Evolutionary conservation across 2,888 invertebrate genomes (phyloP).

Genomic region (Epiperipatus broadwayi): DNA sequence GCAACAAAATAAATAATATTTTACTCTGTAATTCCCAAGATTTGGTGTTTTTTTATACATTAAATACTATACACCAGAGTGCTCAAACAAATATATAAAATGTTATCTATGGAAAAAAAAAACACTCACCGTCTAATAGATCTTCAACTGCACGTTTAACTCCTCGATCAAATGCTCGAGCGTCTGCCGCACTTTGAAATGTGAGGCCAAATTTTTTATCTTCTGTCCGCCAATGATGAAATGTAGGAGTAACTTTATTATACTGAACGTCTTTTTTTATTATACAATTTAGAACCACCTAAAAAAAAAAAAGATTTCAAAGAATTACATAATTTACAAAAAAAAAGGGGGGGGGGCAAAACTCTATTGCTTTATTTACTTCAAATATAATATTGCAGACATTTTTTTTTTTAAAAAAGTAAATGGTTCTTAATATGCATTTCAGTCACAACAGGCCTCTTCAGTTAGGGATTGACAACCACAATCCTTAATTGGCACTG

Average conservation of each 20-base stretch:
- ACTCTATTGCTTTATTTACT: too few species aligned
- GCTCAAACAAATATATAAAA: not conserved
- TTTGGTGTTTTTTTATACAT: too few species aligned
- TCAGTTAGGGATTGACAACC: too few species aligned
- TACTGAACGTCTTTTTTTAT: constrained; percentile 90
- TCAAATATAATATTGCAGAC: too few species aligned
- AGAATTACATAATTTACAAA: not conserved
- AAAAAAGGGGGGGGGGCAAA: not conserved
- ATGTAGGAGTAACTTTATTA: constrained; percentile 64
- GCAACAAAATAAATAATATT: too few species aligned
- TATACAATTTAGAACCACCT: constrained; percentile 82
- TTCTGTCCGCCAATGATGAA: constrained; percentile 92
- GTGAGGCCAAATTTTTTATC: constrained; percentile 87
- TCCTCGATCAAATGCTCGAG: constrained; percentile 77
- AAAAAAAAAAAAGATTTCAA: constrained; percentile 19
- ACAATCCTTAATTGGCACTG: too few species aligned
- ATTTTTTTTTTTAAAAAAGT: too few species aligned
- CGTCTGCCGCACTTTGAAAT: constrained; percentile 82
- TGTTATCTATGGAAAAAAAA: too few species aligned
- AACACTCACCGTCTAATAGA: constrained; percentile 59
- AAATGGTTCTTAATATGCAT: too few species aligned
- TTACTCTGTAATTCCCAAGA: too few species aligned
- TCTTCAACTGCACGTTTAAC: constrained; percentile 73
- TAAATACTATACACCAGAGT: too few species aligned
- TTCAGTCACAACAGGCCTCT: too few species aligned